Conservation (phyloP, 2,888 invertebrate species). For the Omphaloscelis lunosa region DNA sequence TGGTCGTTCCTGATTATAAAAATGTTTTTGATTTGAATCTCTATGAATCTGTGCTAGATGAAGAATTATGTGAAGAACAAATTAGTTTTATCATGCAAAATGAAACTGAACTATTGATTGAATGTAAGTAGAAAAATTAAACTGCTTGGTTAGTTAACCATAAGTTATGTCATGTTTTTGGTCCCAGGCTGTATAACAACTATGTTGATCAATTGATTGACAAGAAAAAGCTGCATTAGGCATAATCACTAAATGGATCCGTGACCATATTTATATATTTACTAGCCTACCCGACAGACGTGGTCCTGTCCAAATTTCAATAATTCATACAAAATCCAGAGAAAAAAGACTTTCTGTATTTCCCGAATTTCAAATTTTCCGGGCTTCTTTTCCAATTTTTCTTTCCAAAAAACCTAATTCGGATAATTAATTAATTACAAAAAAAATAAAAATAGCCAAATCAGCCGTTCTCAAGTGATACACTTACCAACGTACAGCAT, state of each 20-base stretch:
- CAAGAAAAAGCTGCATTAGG: background rate
- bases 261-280: background rate
- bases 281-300: background rate
- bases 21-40: conserved; percentile 76
- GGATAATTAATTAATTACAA: no score
- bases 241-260: background rate
- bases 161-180: background rate
- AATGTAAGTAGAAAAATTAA: conserved; percentile 77
- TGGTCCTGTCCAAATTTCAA: background rate
- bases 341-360: no score
- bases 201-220: background rate
- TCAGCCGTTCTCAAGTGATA: no score
- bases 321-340: no score
- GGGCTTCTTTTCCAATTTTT: no score
- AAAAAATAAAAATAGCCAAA: no score
- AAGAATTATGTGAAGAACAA: conserved; percentile 78
- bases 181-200: background rate
- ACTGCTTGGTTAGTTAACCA: background rate
- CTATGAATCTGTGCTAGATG: conserved; percentile 78
- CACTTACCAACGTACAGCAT: no score
- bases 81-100: conserved; percentile 72
- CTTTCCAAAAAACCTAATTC: no score
- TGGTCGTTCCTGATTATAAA: conserved; percentile 66
- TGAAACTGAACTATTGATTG: conserved; percentile 67
- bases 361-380: no score